A percentile compares a stretch with the other conserved stretches of the same genome.
Evolutionary conservation across 2,888 invertebrate species (phyloP).

Genomic region (Hybos culiciformis): DNA sequence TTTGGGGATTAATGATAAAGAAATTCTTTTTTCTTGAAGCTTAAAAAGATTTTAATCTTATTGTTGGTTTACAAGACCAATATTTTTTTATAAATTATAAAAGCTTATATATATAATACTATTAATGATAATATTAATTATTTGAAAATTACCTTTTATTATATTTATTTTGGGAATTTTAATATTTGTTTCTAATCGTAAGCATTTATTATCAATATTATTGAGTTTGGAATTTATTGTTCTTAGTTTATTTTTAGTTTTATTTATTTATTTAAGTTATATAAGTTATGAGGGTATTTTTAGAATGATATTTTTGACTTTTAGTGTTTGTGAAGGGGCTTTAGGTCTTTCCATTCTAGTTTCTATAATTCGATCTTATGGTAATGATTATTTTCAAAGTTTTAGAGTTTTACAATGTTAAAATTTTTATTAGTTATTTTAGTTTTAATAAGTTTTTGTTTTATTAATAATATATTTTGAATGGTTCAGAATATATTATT

Average conservation of each 20-base stretch:
- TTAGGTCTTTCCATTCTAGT: conserved; percentile 50
- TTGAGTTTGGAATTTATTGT: conserved; percentile 48
- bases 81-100: conserved; percentile 54
- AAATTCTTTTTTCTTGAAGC: conserved; percentile 43
- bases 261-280: conserved; percentile 37
- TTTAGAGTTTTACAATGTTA: conserved; percentile 47
- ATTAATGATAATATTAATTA: conserved; percentile 38
- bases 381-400: conserved; percentile 48
- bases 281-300: conserved; percentile 41
- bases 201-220: conserved; percentile 45
- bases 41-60: conserved; percentile 43
- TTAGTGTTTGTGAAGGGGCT: conserved; percentile 50
- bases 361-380: conserved; percentile 45
- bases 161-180: conserved; percentile 40
- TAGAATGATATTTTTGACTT: conserved; percentile 46
- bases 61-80: conserved; percentile 55
- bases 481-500: conserved; percentile 41
- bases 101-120: too few relatives aligned
- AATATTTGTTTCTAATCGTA: conserved; percentile 42
- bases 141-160: conserved; percentile 35
- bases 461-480: conserved; percentile 40
- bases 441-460: conserved; percentile 41
- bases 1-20: conserved; percentile 53
- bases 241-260: conserved; percentile 41
- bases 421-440: conserved; percentile 39